Evolutionary conservation across 2,797 vertebrate genomes (phyloP).

Genomic region (Sebastes matsubarae): DNA sequence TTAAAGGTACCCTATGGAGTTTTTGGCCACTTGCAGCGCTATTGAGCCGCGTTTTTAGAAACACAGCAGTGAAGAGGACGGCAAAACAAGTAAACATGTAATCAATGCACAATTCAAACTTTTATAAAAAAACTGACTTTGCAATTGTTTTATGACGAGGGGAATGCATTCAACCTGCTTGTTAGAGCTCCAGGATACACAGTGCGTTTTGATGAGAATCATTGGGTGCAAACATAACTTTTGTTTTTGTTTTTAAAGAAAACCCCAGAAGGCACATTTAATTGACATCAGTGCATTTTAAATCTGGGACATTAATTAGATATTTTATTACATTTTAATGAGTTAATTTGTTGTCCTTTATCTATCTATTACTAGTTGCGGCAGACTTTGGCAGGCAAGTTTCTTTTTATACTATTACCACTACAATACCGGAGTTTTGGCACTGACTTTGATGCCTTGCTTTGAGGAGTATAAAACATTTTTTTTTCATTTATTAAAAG

Average conservation of each 20-base stretch:
- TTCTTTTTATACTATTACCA: neutral
- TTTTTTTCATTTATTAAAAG: neutral
- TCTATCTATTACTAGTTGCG: neutral
- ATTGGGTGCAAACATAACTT: neutral
- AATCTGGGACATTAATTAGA: neutral
- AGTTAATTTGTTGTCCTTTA: neutral
- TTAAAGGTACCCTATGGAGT: neutral
- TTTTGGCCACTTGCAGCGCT: neutral
- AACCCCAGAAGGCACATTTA: neutral
- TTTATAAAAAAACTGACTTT: accelerated
- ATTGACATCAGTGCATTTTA: neutral
- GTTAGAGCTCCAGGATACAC: neutral
- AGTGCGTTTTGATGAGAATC: neutral
- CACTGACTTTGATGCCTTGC: too few relatives aligned
- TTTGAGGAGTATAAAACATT: too few relatives aligned
- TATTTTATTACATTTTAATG: neutral
- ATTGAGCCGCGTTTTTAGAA: neutral
- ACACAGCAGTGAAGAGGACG: too few relatives aligned
- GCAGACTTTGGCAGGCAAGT: neutral
- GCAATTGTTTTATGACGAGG: neutral
- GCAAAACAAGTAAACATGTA: too few relatives aligned
- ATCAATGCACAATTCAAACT: accelerated
- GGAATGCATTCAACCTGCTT: neutral
- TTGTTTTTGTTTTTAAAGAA: neutral
- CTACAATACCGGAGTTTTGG: neutral